phyloP scores from a whole-genome alignment of 2,888 invertebrate species.

The Cosmorhoe ocellata region DNA sequence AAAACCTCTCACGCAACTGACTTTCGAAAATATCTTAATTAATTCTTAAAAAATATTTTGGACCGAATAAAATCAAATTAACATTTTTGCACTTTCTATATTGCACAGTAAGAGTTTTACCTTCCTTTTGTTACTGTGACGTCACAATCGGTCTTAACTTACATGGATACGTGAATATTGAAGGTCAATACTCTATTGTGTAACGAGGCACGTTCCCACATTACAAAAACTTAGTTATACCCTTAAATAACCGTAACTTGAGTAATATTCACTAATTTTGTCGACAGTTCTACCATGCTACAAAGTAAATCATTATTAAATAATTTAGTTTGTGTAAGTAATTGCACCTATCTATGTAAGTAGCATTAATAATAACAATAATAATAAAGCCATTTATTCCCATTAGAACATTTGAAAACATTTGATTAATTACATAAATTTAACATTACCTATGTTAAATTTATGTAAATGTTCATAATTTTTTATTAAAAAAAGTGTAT shows the following conservation, averaged over 20 bases:
- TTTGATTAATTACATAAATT: no score
- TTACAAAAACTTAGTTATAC: slow-evolving; percentile 29
- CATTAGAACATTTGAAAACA: no score
- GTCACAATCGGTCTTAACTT: neutral
- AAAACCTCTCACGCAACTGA: slow-evolving; percentile 7
- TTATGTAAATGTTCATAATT: no score
- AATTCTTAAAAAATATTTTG: neutral
- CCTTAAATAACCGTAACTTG: slow-evolving; percentile 33
- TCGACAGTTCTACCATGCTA: slow-evolving; percentile 6
- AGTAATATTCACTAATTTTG: slow-evolving; percentile 30
- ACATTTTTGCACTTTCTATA: slow-evolving; percentile 10
- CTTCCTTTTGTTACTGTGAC: neutral
- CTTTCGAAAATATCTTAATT: slow-evolving; percentile 9
- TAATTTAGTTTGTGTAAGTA: no score
- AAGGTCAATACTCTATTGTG: slow-evolving; percentile 43
- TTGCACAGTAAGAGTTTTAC: neutral
- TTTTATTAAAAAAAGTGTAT: no score
- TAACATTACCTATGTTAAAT: no score
- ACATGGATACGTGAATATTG: slow-evolving; percentile 25
- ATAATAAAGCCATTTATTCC: no score
- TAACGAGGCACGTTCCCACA: slow-evolving; percentile 24
- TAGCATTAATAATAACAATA: no score
- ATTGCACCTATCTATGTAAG: no score
- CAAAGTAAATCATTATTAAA: neutral
- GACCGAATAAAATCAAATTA: slow-evolving; percentile 1